Conservation (phyloP, 2,797 vertebrate species). For the Clarias platycephalus region DNA sequence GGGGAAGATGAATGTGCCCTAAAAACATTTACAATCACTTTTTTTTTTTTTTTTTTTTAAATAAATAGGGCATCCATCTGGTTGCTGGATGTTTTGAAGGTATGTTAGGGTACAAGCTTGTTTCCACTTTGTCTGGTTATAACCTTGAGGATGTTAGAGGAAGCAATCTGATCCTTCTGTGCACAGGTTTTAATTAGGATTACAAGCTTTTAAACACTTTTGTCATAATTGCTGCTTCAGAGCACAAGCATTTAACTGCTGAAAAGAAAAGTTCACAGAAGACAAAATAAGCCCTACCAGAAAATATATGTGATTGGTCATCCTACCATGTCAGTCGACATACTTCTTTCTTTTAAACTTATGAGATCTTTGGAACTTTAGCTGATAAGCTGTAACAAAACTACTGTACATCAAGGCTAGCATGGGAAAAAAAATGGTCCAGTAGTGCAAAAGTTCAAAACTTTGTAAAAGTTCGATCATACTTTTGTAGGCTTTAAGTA, state of each 20-base stretch:
- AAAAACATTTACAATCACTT: constrained; percentile 14
- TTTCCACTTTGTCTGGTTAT: not conserved
- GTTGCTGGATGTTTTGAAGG: too few relatives aligned
- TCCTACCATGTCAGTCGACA: too few relatives aligned
- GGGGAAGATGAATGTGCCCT: constrained; percentile 68
- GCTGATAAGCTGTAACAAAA: not conserved
- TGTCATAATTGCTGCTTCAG: too few relatives aligned
- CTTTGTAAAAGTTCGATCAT: not conserved
- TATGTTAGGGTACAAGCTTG: not conserved
- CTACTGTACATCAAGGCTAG: not conserved
- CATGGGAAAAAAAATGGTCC: not conserved
- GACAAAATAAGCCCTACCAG: too few relatives aligned
- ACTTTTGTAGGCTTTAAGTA: not conserved
- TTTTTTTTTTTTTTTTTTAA: too few relatives aligned
- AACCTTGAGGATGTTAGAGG: not conserved
- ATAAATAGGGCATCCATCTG: too few relatives aligned
- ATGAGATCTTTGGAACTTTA: too few relatives aligned
- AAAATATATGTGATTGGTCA: too few relatives aligned
- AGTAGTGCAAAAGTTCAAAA: not conserved
- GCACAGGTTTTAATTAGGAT: not conserved
- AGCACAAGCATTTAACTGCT: not conserved
- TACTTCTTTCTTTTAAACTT: too few relatives aligned
- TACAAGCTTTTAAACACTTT: not conserved
- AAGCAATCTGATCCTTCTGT: not conserved
- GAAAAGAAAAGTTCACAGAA: too few relatives aligned